Evolutionary conservation across 2,888 invertebrate genomes (phyloP), one percentile per base, ranked within the genome.

Genomic region (Tetanocera ferruginea): DNA sequence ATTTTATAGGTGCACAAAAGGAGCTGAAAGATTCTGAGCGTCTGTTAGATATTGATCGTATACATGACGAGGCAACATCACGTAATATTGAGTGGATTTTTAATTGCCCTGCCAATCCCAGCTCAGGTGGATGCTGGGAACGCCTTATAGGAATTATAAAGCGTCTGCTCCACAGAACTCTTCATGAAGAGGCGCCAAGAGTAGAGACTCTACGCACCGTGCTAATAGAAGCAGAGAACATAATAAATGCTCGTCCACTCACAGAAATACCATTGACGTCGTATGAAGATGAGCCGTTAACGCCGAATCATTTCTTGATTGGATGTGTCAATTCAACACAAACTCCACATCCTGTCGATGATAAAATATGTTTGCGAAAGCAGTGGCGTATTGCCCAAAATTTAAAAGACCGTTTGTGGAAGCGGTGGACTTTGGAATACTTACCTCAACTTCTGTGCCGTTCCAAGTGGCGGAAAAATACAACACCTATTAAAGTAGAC

Each of bases 81-180:
- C 23, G 17, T 0, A 76, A 76, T 23, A 78, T 79, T 11, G 78
- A 79, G 8, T 77, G 76, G 79, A 8, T 71, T 9, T 81, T 79
- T 43, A 81, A 79, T 60, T 80, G 78, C 17, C 69, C 78, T 6
- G 8, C 19, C 3, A 78, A 80, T 25, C 81, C 80, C 3, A 79
- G 72, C 37, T 81, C 82, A 73, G 83, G 81, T 5, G 83, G 83
- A 1, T 77, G 81, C 34, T 83, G 83, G 83, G 78, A 78, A 67
- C 75, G 72, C n/a, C 51, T 79, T 0, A 67, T 79, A 0, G 6
- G 43, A 23, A 71, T 67, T 3, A 14, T 77, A 2, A 79, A 78
- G 17, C 64, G 28, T 5, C 9, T 76, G 31, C 55, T 76, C 1
- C 8, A 14, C 25, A 57, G 64, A 51, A 77, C 74, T 1, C 31